Base-by-base conservation (phyloP, 2,888 invertebrate species). In the Lasioglossum pauxillum region DNA sequence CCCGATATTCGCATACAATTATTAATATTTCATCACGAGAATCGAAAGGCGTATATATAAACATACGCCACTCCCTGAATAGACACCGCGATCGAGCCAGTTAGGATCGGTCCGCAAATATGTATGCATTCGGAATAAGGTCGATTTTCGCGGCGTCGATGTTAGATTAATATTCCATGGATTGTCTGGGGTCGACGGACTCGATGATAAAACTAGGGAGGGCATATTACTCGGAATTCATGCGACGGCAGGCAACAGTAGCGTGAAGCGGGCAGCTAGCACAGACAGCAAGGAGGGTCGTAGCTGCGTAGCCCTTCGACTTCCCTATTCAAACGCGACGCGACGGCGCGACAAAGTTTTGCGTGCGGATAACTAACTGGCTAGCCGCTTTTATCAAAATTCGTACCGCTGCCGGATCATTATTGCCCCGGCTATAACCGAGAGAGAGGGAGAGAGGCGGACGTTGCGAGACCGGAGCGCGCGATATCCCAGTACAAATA, bases 121-220 rank as follows among this genome's bases (percentile, higher is more conserved):
- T 12, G 67, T 75, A 44, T 41, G 44, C 69, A 78, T 38, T 64
- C 69, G 44, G 77, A 83, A 87, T 77, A 67, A 78, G 82, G 85
- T 90, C 91, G 91, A 91, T 89, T 86, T 71, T 83, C 78, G 38
- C 69, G 89, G 87, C 91, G 88, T 86, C 89, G 79, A 85, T 83
- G 83, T 80, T 80, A 71, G 44, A 90, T 90, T 90, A 90, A 90
- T 90, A 90, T 91, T 91, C 84, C 73, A 90, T 84, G 80, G 27
- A 53, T 71, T 53, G 83, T 38, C 75, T 31, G 81, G 87, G 89
- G 89, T 89, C 84, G 81, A 85, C 81, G 87, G 75, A 89, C 89
- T 73, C 53, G 74, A 71, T 38, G 38, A 84, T 60, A 80, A 89
- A 87, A 87, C 82, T 76, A 57, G 80, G 46, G 88, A 19, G 64